Evolutionary conservation across 1,140 invertebrate genomes (phyloP), one percentile per base, ranked within the genome.

Genomic region (Leptonema lineaticorne): DNA sequence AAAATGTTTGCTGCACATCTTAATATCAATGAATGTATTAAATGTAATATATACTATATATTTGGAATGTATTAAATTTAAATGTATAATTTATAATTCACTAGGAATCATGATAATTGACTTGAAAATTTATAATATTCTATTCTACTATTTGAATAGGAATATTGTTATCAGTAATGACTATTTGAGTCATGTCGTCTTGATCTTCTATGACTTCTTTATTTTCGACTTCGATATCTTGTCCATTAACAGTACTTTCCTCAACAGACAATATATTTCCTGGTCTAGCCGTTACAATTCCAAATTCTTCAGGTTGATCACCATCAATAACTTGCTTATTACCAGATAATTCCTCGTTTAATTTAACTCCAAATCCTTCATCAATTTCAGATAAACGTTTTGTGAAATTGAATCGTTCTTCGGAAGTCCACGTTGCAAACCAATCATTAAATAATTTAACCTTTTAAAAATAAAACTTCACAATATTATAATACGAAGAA

Each of bases 401-500:
- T 9, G 91, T 76, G n/a, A 92, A 81, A 63, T 84, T 84, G 28
- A 89, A 85, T 74, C 88, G 89, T 67, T 94, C 90, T 67, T 89
- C 87, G 48, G 87, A 84, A 45, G 85, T 85, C 94, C 94, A 96
- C 73, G 87, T 88, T 62, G 87, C 84, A 75, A 88, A 90, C 94
- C 94, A 96, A 79, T 94, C 90, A 75, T 87, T 85, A 75, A 95
- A 95, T 9, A 95, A 78, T 80, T 95, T 95, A 56, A 89, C 85
- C 87, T 89, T 73, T 50, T 28, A 30, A 27, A n/a, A 63, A 14
- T 50, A n/a, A 64, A 20, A 48, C 4, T 9, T 45, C 22, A 22
- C 18, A 62, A 63, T 30, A 46, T 27, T 4, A 57, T 26, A 63
- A 46, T 63, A n/a, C 33, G 24, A 63, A 26, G 24, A 9, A 30